phyloP scores from a whole-genome alignment of 2,888 invertebrate genomes.

The Ophraella communa region DNA sequence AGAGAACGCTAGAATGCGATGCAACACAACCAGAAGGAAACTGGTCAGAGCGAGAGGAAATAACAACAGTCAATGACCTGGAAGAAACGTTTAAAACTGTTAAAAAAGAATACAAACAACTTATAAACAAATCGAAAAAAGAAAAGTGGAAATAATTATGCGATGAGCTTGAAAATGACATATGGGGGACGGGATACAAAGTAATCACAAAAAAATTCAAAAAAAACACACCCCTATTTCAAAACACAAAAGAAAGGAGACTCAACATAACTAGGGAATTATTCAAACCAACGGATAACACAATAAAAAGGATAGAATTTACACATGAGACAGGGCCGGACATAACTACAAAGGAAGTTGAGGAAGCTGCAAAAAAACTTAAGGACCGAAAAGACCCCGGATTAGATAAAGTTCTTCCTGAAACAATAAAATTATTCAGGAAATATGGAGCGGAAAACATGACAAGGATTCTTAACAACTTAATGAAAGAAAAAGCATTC shows the following conservation, averaged over 20 bases:
- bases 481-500: not conserved
- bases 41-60: not conserved
- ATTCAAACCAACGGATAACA: not conserved
- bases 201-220: not conserved
- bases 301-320: not conserved
- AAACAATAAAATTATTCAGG: not conserved
- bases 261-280: not conserved
- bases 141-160: slow-evolving; percentile 3
- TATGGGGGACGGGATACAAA: slow-evolving; percentile 9
- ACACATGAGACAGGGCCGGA: not conserved
- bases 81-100: not conserved
- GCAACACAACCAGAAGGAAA: not conserved
- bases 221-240: not conserved
- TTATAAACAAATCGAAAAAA: slow-evolving; percentile 5
- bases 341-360: not conserved
- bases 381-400: not conserved
- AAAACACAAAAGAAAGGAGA: not conserved
- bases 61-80: not conserved
- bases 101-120: slow-evolving; percentile 2
- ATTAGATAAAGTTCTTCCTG: not conserved
- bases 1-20: not conserved
- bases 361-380: not conserved
- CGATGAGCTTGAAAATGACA: slow-evolving; percentile 1
- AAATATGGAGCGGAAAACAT: not conserved
- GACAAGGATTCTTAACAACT: not conserved